Percentiles rank a stretch among this genome's conserved stretches.
Conservation (phyloP, 1,140 invertebrate genomes). For the Lethrus apterus region DNA sequence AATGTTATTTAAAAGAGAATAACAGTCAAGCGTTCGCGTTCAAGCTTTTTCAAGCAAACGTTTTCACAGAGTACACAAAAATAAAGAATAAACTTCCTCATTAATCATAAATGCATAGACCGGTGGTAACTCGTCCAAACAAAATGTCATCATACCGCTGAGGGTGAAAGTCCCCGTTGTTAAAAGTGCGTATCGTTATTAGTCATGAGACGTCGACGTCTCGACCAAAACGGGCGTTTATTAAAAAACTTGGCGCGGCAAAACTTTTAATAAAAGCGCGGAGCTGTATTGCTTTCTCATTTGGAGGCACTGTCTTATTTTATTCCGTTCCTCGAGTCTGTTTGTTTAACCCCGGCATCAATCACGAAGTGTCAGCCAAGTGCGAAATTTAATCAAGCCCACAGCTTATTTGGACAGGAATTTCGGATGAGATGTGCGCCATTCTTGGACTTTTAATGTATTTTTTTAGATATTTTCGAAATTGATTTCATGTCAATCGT, state of each 20-base stretch:
- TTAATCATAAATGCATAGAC: too few relatives aligned
- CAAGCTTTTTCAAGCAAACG: too few relatives aligned
- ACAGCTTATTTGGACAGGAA: too few relatives aligned
- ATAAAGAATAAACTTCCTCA: too few relatives aligned
- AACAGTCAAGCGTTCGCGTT: too few relatives aligned
- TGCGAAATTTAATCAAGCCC: slow-evolving; percentile 33
- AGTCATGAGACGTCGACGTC: slow-evolving; percentile 24
- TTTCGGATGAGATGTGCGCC: too few relatives aligned
- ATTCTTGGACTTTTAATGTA: too few relatives aligned
- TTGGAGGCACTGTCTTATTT: slow-evolving; percentile 29
- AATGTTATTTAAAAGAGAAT: too few relatives aligned
- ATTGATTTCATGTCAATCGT: too few relatives aligned
- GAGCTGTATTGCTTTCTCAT: slow-evolving; percentile 33
- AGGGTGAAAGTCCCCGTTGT: slow-evolving; percentile 2
- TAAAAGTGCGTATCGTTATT: slow-evolving; percentile 19
- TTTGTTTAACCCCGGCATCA: slow-evolving; percentile 34
- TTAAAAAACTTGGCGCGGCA: slow-evolving; percentile 32
- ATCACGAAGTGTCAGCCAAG: slow-evolving; percentile 31
- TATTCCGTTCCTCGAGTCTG: slow-evolving; percentile 25
- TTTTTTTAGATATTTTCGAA: too few relatives aligned
- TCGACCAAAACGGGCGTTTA: slow-evolving; percentile 27
- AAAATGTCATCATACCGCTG: slow-evolving; percentile 6
- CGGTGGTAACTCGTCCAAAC: too few relatives aligned
- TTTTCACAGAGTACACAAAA: too few relatives aligned
- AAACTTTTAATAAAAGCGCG: slow-evolving; percentile 35